A percentile compares a stretch with the other conserved stretches of the same genome.
Conservation (phyloP, 1,140 invertebrate species). For the Popillia japonica region DNA sequence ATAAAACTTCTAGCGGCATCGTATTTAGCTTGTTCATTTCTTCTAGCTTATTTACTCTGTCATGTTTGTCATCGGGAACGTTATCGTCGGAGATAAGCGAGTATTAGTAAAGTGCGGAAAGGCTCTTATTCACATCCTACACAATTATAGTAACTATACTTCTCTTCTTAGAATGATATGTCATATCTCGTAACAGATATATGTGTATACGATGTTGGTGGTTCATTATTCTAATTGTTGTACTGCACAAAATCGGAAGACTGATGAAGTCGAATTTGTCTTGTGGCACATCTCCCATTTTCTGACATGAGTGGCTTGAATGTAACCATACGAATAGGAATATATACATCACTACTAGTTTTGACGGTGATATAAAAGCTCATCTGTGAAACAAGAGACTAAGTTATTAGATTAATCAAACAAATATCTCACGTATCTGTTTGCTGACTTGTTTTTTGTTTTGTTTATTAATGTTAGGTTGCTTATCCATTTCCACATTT, state of each 20-base stretch:
- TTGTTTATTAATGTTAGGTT: no score
- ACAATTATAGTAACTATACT: slow-evolving; percentile 44
- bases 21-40: slow-evolving; percentile 18
- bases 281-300: slow-evolving; percentile 48
- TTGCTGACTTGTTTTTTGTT: no score
- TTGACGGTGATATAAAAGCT: no score
- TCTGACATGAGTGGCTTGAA: slow-evolving; percentile 7
- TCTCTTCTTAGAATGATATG: slow-evolving; percentile 42
- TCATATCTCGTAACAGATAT: slow-evolving; percentile 45
- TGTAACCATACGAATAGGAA: not conserved
- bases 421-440: no score
- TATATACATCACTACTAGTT: no score
- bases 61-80: slow-evolving; percentile 12
- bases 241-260: slow-evolving; percentile 47
- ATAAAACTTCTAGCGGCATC: slow-evolving; percentile 24
- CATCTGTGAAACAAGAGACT: no score
- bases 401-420: no score
- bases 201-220: slow-evolving; percentile 43
- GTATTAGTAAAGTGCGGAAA: slow-evolving; percentile 24
- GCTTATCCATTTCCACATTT: no score
- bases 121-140: slow-evolving; percentile 43
- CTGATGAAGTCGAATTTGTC: slow-evolving; percentile 49
- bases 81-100: slow-evolving; percentile 28
- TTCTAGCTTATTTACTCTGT: slow-evolving; percentile 27
- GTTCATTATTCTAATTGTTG: slow-evolving; percentile 51